These are phyloP conservation scores for Trachymyrmex cornetzi DNA, from an alignment of 1,140 invertebrate genomes.

Conservation along the genomic window DNA sequence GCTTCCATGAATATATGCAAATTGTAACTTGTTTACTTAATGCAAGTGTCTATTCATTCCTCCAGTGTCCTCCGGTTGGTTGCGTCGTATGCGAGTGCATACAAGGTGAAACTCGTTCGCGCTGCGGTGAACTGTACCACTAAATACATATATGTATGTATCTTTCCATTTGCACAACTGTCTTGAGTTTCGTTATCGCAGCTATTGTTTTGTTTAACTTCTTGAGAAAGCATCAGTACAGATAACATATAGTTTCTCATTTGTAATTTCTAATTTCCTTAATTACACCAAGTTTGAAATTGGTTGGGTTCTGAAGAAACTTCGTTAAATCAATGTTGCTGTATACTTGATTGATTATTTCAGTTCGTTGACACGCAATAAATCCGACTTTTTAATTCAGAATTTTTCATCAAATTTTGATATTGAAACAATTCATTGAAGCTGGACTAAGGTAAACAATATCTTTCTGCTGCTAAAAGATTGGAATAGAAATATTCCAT, in stretches of 20 bases:
- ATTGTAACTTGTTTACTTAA: constrained; percentile 74
- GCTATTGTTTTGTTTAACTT: constrained; percentile 32
- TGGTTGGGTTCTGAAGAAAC: neutral
- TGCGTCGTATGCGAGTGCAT: constrained; percentile 54
- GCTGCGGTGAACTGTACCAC: neutral
- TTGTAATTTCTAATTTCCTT: constrained; percentile 20
- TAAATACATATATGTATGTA: constrained; percentile 29
- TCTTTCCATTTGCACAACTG: constrained; percentile 18
- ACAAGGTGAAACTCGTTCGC: constrained; percentile 54
- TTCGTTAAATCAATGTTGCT: neutral
- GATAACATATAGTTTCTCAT: neutral
- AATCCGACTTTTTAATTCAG: neutral
- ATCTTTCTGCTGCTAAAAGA: neutral
- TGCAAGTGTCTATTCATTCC: constrained; percentile 69
- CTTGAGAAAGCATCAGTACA: constrained; percentile 16
- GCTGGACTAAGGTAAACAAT: neutral
- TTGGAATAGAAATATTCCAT: neutral
- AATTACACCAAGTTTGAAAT: neutral
- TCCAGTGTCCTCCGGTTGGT: constrained; percentile 40
- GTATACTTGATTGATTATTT: neutral
- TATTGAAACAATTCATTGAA: constrained; percentile 8
- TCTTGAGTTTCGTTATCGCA: constrained; percentile 32
- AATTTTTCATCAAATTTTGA: neutral
- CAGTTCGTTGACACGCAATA: neutral
- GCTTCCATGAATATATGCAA: constrained; percentile 52